Conservation (phyloP, 64 coral and sea anemone genomes). For the Dendronephthya gigantea region DNA sequence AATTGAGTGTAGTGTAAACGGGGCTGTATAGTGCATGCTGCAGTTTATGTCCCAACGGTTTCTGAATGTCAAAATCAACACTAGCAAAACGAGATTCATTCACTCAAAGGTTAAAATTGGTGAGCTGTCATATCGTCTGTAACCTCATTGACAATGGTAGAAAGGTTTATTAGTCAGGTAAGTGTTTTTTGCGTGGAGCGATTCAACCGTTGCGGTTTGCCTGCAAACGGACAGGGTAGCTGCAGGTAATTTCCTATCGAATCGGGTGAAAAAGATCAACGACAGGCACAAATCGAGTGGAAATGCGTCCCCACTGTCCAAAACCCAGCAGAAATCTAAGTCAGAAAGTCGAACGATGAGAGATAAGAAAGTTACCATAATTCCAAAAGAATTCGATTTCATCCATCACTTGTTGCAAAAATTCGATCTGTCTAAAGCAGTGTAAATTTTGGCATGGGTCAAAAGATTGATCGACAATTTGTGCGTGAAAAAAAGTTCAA, state of each 20-base stretch:
- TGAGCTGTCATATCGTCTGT: background rate
- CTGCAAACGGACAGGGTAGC: background rate
- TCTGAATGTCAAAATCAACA: background rate
- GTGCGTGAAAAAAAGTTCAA: background rate
- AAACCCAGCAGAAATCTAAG: background rate
- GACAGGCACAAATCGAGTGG: no score
- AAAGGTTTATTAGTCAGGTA: background rate
- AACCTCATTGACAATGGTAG: background rate
- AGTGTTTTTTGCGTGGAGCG: background rate
- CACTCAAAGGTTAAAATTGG: background rate
- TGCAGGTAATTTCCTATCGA: background rate
- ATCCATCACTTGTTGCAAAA: background rate
- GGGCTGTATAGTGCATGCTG: no score
- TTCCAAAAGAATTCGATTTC: no score
- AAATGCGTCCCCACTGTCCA: background rate
- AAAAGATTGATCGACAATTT: no score
- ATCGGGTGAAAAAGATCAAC: background rate
- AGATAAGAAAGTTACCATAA: no score
- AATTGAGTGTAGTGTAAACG: background rate
- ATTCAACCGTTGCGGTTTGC: background rate
- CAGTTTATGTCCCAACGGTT: background rate
- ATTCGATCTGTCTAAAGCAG: slow-evolving; percentile 29
- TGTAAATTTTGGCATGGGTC: no score
- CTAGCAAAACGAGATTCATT: background rate
- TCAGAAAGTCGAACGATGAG: no score